A percentile compares a stretch with the other conserved stretches of the same genome.
Conservation (phyloP, 2,797 vertebrate species). For the Leuciscus waleckii region DNA sequence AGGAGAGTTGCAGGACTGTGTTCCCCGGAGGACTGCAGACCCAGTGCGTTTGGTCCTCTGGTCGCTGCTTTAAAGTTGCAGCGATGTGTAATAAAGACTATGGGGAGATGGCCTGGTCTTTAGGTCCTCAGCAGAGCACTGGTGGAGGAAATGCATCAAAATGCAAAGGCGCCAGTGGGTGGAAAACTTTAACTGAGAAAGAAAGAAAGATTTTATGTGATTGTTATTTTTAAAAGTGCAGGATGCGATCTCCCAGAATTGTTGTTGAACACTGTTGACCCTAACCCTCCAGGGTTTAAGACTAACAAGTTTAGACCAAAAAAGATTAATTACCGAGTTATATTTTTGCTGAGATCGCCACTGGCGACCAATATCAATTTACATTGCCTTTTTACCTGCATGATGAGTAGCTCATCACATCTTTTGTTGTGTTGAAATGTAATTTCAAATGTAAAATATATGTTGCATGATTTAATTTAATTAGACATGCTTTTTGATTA, state of each 20-base stretch:
- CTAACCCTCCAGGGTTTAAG: no score
- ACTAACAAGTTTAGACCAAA: no score
- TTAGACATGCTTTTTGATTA: no score
- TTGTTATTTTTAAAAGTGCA: background rate
- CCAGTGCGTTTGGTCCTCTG: conserved; percentile 8
- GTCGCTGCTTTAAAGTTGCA: conserved; percentile 29
- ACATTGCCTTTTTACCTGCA: no score
- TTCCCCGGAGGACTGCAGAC: conserved; percentile 31
- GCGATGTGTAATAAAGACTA: conserved; percentile 48
- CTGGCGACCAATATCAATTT: no score
- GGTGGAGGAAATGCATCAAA: background rate
- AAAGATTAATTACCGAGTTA: background rate
- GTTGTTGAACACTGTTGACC: no score
- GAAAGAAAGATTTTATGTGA: background rate
- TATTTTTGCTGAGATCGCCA: no score
- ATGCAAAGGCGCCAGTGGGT: background rate
- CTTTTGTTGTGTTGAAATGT: no score
- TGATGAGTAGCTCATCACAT: no score
- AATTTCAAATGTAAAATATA: no score
- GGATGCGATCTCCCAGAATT: no score
- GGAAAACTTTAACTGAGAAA: background rate
- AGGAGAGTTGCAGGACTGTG: background rate
- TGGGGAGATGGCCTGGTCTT: conserved; percentile 34
- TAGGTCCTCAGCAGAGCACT: background rate
- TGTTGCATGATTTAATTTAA: no score